phyloP scores from a whole-genome alignment of 2,113 vertebrate species.

The Lamprotornis superbus region DNA sequence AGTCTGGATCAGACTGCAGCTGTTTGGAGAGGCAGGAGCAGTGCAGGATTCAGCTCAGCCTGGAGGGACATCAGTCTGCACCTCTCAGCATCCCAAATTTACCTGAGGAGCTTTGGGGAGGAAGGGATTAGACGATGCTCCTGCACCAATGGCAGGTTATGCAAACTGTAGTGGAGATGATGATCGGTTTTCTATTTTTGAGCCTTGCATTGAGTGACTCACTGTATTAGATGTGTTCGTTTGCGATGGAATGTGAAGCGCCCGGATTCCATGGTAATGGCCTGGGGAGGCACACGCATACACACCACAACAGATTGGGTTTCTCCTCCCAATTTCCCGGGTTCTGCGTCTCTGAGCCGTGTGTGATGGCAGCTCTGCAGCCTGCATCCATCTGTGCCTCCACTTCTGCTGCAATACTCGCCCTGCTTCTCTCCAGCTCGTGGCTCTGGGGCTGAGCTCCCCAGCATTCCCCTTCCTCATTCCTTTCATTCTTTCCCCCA shows the following conservation, averaged over 20 bases:
- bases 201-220: slow-evolving; percentile 37
- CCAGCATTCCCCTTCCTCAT: background rate
- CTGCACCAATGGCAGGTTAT: background rate
- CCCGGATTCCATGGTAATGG: slow-evolving; percentile 62
- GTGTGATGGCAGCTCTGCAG: slow-evolving; percentile 17
- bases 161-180: background rate
- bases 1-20: background rate
- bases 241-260: slow-evolving; percentile 3
- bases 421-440: background rate
- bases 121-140: background rate
- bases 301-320: slow-evolving; percentile 19
- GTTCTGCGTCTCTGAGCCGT: background rate
- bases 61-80: fast-evolving
- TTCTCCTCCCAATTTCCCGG: background rate
- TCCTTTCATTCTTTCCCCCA: background rate
- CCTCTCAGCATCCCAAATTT: background rate
- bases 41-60: background rate
- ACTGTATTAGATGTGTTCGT: slow-evolving; percentile 37
- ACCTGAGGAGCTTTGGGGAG: background rate
- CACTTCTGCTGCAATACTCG: background rate
- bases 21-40: background rate
- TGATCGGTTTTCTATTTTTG: slow-evolving; percentile 44
- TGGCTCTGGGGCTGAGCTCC: background rate
- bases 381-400: background rate
- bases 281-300: background rate